Evolutionary conservation across 2,888 invertebrate genomes (phyloP), one percentile per base, ranked within the genome.

Genomic region (Cotesia congregata): DNA sequence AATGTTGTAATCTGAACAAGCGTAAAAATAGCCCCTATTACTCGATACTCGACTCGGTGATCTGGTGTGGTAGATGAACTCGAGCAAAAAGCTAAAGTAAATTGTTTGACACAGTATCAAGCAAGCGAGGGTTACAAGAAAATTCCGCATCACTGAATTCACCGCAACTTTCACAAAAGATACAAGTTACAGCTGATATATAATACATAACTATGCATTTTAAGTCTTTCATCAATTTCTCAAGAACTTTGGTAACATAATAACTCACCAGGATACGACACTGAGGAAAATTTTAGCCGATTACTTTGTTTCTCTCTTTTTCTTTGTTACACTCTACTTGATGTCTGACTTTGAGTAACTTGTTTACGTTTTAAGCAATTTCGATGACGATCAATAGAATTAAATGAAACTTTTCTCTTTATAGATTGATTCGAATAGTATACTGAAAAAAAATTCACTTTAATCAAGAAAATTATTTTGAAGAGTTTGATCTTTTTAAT

Each of bases 1-100:
- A 50, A 50, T 12, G 65, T 65, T 65, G 9, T 30, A 38, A 65
- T 65, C 65, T 20, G 30, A 38, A 65, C 65, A 65, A 65, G 9
- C 30, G 65, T 20, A 65, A 65, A 65, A 65, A 30, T 12, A 6
- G 20, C 7, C 62, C 17, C n/a, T 7, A 50, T 50, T 12, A 50
- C 50, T 65, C 6, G 6, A 62, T 17, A 12, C 62, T 62, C n/a
- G 17, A n/a, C 15, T 62, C 6, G 15, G n/a, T n/a, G 60, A 59
- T 12, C 17, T 20, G 15, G 9, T 50, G 12, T 12, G 50, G 9
- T 50, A 12, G 12, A 50, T 50, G 50, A 50, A 50, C 9, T 50
- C 50, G 12, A 50, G 50, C 50, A 50, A 65, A 65, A 30, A 20
- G 30, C 65, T 65, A 38, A 65, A 38, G 65, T 65, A 30, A 38